A percentile compares a stretch with the other conserved stretches of the same genome.
phyloP scores from a whole-genome alignment of 2,888 invertebrate species.

The Augochlorella aurata region DNA sequence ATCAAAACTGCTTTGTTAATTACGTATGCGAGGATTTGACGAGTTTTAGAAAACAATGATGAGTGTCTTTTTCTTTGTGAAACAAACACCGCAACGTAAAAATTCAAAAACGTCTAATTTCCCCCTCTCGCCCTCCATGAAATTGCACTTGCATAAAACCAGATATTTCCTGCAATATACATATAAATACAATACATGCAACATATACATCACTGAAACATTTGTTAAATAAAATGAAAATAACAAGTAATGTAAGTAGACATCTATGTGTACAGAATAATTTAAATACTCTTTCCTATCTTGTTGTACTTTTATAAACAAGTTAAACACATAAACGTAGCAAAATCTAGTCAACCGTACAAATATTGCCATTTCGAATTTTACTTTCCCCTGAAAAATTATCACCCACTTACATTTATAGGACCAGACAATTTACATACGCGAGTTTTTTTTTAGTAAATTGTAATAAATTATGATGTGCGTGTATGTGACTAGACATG shows the following conservation, averaged over 20 bases:
- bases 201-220: constrained; percentile 27
- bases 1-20: constrained; percentile 28
- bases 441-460: neutral
- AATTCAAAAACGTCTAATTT: constrained; percentile 15
- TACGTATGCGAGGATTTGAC: constrained; percentile 14
- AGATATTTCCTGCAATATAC: constrained; percentile 36
- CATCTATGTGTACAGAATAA: constrained; percentile 19
- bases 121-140: neutral
- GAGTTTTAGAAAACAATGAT: constrained; percentile 32
- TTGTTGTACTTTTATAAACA: too few species aligned
- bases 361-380: neutral
- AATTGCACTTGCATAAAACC: constrained; percentile 6
- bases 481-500: neutral
- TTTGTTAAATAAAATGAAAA: constrained; percentile 9
- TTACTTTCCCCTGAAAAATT: constrained; percentile 11
- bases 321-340: neutral
- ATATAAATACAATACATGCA: constrained; percentile 22
- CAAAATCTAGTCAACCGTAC: neutral
- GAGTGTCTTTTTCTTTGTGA: constrained; percentile 31
- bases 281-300: constrained; percentile 1
- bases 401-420: neutral
- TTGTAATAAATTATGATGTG: neutral
- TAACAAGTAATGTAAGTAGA: constrained; percentile 15
- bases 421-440: neutral
- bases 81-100: constrained; percentile 75